Evolutionary conservation across 2,797 vertebrate genomes (phyloP).

Genomic region (Lutjanus campechanus): DNA sequence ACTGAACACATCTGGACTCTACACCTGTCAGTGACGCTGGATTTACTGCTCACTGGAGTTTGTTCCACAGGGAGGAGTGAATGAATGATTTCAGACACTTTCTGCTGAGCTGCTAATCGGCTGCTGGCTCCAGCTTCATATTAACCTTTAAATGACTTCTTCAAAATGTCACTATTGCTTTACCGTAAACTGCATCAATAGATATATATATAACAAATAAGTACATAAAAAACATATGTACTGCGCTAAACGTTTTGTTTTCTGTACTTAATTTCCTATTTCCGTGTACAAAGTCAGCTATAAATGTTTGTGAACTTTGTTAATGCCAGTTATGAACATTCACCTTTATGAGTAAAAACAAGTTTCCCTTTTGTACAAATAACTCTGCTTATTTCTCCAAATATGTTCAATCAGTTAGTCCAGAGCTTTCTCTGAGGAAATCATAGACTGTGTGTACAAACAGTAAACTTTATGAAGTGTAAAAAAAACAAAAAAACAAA

Average conservation of each 20-base stretch:
- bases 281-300: slow-evolving; percentile 5
- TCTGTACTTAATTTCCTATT: neutral
- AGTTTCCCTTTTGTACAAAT: slow-evolving; percentile 66
- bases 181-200: neutral
- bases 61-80: neutral
- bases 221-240: neutral
- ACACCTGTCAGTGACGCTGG: no score
- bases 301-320: slow-evolving; percentile 23
- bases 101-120: neutral
- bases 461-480: neutral
- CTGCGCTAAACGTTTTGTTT: neutral
- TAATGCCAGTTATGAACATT: slow-evolving; percentile 50
- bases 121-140: neutral
- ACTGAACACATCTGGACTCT: no score
- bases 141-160: neutral
- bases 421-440: slow-evolving; percentile 10
- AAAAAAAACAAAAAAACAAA: neutral
- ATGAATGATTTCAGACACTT: neutral
- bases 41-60: neutral
- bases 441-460: slow-evolving; percentile 1
- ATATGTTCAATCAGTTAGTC: slow-evolving; percentile 6
- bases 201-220: neutral
- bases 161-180: neutral
- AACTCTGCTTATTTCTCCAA: slow-evolving; percentile 24
- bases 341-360: slow-evolving; percentile 17